phyloP scores from a whole-genome alignment of 2,888 invertebrate genomes.

The Cantharis rustica region DNA sequence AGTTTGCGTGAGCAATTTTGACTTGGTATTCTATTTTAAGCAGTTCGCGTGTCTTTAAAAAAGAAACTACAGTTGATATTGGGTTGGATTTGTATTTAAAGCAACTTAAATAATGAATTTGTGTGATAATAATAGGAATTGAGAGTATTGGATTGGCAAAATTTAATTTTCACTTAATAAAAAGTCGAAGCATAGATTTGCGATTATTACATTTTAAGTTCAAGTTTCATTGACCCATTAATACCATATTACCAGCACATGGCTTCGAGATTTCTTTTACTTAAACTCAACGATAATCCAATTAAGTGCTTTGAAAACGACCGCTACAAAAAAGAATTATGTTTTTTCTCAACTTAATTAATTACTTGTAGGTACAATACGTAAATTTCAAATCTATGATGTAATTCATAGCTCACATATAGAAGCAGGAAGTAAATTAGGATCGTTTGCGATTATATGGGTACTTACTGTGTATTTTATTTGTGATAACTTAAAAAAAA shows the following conservation, averaged over 20 bases:
- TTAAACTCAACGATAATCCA: background rate
- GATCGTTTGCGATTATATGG: too few relatives aligned
- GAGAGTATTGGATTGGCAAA: background rate
- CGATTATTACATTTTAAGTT: background rate
- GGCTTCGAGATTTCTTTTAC: background rate
- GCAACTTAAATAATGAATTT: background rate
- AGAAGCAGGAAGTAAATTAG: background rate
- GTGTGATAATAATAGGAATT: background rate
- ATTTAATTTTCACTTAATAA: background rate
- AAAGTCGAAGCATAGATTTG: background rate
- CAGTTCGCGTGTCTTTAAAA: constrained; percentile 21
- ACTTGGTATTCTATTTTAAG: constrained; percentile 22
- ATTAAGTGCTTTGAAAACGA: background rate
- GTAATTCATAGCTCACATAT: background rate
- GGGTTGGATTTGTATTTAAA: background rate
- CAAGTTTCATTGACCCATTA: background rate
- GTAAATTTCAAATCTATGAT: background rate
- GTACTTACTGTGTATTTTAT: too few relatives aligned
- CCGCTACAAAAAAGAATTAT: background rate
- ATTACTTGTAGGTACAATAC: background rate
- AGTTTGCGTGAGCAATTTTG: constrained; percentile 30
- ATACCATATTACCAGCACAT: background rate
- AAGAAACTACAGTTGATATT: background rate
- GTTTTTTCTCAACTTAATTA: background rate
- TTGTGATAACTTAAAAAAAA: too few relatives aligned